These are phyloP conservation scores for Drosophila nr. perissopoda DNA, from an alignment of 2,888 invertebrate genomes.

Conservation along the genomic window DNA sequence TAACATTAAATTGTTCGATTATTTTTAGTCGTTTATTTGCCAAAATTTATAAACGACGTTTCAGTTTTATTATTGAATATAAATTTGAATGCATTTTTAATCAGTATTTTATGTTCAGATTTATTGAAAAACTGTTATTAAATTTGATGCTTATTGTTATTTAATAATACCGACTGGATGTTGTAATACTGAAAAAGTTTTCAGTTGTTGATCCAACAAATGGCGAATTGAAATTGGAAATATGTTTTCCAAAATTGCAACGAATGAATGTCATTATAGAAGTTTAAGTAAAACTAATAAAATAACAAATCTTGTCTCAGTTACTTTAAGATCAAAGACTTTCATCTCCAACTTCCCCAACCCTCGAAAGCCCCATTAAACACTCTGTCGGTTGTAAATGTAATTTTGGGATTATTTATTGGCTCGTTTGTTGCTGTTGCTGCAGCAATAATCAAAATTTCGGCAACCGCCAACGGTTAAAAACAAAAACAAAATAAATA, in stretches of 20 bases:
- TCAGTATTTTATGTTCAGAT: conserved; percentile 64
- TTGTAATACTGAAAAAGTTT: conserved; percentile 6
- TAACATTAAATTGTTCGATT: conserved; percentile 66
- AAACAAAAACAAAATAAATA: conserved; percentile 11
- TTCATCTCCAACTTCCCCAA: neutral
- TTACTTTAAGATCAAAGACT: neutral
- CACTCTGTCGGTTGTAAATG: conserved; percentile 52
- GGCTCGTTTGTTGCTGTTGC: conserved; percentile 45
- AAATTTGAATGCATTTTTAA: conserved; percentile 75
- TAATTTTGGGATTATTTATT: conserved; percentile 57
- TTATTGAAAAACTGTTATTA: conserved; percentile 59
- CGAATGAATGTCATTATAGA: neutral
- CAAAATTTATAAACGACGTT: conserved; percentile 63
- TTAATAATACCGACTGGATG: conserved; percentile 32
- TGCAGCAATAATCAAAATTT: conserved; percentile 73
- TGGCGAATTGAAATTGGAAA: neutral
- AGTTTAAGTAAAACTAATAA: neutral
- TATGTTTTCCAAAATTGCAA: neutral
- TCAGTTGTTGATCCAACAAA: neutral
- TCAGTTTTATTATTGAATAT: conserved; percentile 68
- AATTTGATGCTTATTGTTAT: conserved; percentile 49
- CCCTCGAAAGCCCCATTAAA: conserved; percentile 35
- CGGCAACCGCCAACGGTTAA: conserved; percentile 61
- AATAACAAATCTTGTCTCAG: neutral
- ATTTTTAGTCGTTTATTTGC: conserved; percentile 50